phyloP scores from a whole-genome alignment of 2,113 vertebrate species.

The Bagarius yarrelli region DNA sequence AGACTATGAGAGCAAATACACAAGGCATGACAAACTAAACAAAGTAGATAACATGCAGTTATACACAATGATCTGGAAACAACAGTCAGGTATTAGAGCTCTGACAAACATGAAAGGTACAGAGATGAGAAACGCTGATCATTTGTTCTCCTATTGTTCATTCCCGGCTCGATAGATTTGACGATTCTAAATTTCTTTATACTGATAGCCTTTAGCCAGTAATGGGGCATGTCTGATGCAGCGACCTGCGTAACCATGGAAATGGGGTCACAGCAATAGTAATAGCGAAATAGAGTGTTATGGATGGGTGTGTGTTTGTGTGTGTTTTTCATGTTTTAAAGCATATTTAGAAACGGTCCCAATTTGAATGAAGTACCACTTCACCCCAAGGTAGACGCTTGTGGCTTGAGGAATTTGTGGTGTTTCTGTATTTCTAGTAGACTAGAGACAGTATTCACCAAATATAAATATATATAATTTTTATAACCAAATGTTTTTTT shows the following conservation, averaged over 20 bases:
- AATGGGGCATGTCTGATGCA: slow-evolving; percentile 26
- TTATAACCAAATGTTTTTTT: too few relatives aligned
- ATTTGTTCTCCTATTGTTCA: neutral
- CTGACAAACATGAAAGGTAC: neutral
- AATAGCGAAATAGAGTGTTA: neutral
- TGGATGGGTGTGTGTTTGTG: neutral
- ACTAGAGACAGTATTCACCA: too few relatives aligned
- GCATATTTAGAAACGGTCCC: neutral
- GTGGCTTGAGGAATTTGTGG: too few relatives aligned
- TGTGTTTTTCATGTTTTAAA: neutral
- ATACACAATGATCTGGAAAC: neutral
- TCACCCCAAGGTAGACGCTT: too few relatives aligned
- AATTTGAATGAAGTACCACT: too few relatives aligned
- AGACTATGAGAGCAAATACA: neutral
- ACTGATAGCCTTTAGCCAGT: slow-evolving; percentile 36
- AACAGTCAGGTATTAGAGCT: slow-evolving; percentile 1
- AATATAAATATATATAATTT: too few relatives aligned
- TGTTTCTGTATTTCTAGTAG: too few relatives aligned
- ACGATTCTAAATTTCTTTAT: slow-evolving; percentile 16
- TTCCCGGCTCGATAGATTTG: slow-evolving; percentile 1
- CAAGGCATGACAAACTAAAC: neutral
- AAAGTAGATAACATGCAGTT: neutral
- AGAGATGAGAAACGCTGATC: neutral
- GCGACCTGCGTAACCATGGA: slow-evolving; percentile 21
- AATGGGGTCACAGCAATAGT: slow-evolving; percentile 5